Conservation (phyloP, 2,113 vertebrate genomes). For the Muntiacus muntjak region DNA sequence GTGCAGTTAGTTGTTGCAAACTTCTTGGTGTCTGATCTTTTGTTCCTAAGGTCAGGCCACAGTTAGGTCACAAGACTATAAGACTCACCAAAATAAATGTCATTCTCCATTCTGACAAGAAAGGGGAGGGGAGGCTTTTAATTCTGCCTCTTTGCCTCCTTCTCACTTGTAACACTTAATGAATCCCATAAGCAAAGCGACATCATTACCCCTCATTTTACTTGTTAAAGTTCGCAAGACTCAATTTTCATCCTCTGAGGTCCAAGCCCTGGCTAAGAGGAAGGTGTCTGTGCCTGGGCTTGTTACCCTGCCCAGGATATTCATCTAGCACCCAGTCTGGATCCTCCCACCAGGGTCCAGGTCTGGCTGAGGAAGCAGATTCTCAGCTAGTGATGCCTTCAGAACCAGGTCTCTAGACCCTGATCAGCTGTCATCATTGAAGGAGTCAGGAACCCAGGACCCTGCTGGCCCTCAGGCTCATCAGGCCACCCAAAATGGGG, state of each 20-base stretch:
- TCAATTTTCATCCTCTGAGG: neutral
- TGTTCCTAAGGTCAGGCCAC: neutral
- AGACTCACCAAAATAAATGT: neutral
- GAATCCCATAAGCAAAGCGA: neutral
- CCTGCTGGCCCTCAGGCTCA: neutral
- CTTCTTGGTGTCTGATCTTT: neutral
- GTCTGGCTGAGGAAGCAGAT: neutral
- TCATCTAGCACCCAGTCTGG: neutral
- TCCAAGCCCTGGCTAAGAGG: no score
- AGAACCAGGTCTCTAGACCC: neutral
- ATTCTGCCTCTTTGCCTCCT: neutral
- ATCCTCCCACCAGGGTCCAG: neutral
- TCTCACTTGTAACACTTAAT: neutral
- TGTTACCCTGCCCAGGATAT: neutral
- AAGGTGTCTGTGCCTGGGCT: neutral
- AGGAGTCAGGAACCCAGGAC: neutral
- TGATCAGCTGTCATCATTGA: neutral
- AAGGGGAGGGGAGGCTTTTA: neutral
- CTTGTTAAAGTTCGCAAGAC: neutral
- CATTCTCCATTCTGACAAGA: neutral
- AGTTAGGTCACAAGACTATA: neutral
- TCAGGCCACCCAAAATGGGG: accelerated
- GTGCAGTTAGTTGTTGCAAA: neutral
- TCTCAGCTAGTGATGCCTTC: neutral
- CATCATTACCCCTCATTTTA: neutral